Percentiles rank a stretch among this genome's conserved stretches.
Evolutionary conservation across 2,113 vertebrate genomes (phyloP).

Genomic region (Protobothrops flavoviridis): DNA sequence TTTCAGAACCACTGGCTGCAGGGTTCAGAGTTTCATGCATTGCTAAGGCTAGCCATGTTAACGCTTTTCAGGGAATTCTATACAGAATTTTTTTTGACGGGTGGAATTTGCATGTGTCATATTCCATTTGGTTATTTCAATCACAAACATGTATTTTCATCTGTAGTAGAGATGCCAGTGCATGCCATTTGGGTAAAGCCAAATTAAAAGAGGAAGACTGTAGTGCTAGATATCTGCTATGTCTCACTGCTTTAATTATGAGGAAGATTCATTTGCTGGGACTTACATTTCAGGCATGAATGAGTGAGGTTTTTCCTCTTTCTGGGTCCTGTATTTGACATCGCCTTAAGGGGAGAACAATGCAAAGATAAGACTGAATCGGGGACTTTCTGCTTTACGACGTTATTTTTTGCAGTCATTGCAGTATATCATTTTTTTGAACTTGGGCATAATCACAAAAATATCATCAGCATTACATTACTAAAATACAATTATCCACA

Average conservation of each 20-base stretch:
- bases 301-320: not conserved
- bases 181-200: not conserved
- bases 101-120: not conserved
- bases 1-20: slow-evolving; percentile 65
- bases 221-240: not conserved
- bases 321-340: not conserved
- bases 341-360: not conserved
- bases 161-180: not conserved
- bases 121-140: not conserved
- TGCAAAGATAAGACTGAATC: not conserved
- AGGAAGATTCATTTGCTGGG: not conserved
- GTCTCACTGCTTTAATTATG: not conserved
- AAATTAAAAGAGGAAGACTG: not conserved
- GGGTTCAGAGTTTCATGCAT: slow-evolving; percentile 52
- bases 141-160: not conserved
- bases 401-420: not conserved
- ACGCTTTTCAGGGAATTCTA: slow-evolving; percentile 36
- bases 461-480: not conserved
- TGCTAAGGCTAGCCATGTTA: slow-evolving; percentile 59
- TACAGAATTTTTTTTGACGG: slow-evolving; percentile 22
- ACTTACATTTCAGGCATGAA: not conserved
- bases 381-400: not conserved
- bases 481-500: not conserved
- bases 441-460: not conserved
- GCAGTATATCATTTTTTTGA: not conserved